A percentile compares a stretch with the other conserved stretches of the same genome.
These are phyloP conservation scores for Cybosia mesomella DNA, from an alignment of 2,888 invertebrate species.

Conservation along the genomic window DNA sequence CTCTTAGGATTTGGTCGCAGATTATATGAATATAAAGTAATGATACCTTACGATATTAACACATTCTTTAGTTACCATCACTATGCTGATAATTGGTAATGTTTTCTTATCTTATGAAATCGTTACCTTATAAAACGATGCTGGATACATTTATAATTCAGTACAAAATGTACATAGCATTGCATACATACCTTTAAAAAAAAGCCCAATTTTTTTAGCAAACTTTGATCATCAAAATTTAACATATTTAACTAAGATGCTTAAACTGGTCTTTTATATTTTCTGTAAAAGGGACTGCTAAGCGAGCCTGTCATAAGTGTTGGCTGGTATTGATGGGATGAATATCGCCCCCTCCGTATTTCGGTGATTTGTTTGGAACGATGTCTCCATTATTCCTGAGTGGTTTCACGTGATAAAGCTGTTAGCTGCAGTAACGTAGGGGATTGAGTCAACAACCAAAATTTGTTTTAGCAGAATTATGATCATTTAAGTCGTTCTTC, in stretches of 20 bases:
- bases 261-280: not conserved
- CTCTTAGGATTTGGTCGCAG: constrained; percentile 5
- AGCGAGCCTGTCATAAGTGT: constrained; percentile 24
- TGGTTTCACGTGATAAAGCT: constrained; percentile 48
- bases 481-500: constrained; percentile 3
- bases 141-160: too few species aligned
- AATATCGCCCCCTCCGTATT: constrained; percentile 23
- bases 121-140: too few species aligned
- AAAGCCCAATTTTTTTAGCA: too few species aligned
- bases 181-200: too few species aligned
- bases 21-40: constrained; percentile 10
- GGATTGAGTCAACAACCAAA: constrained; percentile 19
- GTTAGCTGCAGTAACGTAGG: constrained; percentile 41
- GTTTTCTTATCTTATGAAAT: not conserved
- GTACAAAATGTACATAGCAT: too few species aligned
- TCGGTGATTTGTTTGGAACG: constrained; percentile 50
- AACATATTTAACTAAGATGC: not conserved
- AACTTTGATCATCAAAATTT: not conserved
- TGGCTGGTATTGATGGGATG: constrained; percentile 37
- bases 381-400: constrained; percentile 45
- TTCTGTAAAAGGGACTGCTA: not conserved
- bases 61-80: not conserved
- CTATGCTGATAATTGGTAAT: not conserved
- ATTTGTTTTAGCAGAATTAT: constrained; percentile 34
- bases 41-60: constrained; percentile 7